Conservation (phyloP, 1,140 invertebrate genomes). For the Pogonomyrmex barbatus region DNA sequence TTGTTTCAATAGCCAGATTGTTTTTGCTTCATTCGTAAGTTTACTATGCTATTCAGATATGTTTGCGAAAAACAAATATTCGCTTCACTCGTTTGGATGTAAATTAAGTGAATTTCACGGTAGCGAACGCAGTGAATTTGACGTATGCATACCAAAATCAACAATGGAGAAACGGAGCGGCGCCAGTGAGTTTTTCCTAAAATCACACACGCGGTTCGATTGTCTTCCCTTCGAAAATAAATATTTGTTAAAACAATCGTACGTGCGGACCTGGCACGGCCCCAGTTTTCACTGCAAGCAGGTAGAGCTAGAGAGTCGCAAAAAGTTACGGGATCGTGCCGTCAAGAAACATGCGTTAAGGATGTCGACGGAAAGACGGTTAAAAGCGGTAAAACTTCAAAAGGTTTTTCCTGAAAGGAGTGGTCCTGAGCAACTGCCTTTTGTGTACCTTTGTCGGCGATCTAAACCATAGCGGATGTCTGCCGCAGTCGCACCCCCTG, state of each 20-base stretch:
- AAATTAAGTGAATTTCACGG: slow-evolving; percentile 45
- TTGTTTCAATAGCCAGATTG: not conserved
- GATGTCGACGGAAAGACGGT: slow-evolving; percentile 69
- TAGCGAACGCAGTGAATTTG: not conserved
- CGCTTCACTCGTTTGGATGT: not conserved
- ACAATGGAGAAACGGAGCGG: slow-evolving; percentile 17
- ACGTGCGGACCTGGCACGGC: not conserved
- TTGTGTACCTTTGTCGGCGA: slow-evolving; percentile 81
- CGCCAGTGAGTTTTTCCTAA: slow-evolving; percentile 11
- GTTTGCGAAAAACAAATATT: slow-evolving; percentile 24
- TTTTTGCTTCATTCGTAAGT: not conserved
- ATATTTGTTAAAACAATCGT: slow-evolving; percentile 44
- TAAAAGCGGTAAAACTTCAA: slow-evolving; percentile 83
- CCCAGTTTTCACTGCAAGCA: not conserved
- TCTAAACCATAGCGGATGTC: slow-evolving; percentile 38
- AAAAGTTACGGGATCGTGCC: slow-evolving; percentile 38
- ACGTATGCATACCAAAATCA: slow-evolving; percentile 43
- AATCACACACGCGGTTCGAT: not conserved
- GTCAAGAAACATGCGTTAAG: slow-evolving; percentile 61
- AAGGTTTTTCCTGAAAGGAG: slow-evolving; percentile 84
- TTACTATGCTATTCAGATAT: not conserved
- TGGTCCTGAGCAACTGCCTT: slow-evolving; percentile 78
- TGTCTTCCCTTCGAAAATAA: slow-evolving; percentile 26
- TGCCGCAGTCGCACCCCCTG: slow-evolving; percentile 22
- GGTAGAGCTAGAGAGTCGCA: slow-evolving; percentile 21